Conservation (phyloP, 1,140 invertebrate genomes). For the Formica exsecta region DNA sequence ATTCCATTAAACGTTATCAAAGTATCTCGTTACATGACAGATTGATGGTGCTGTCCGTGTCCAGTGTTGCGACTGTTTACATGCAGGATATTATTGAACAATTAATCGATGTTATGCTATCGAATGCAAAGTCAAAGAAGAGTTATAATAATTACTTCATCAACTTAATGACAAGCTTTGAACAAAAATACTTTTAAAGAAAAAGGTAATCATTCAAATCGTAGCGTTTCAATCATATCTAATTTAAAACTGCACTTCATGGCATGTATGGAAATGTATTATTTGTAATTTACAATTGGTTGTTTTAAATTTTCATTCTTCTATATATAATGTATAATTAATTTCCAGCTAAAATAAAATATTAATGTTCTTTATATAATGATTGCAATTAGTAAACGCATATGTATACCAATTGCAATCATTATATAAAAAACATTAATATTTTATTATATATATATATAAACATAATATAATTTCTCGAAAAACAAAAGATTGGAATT, state of each 20-base stretch:
- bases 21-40: constrained; percentile 82
- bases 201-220: neutral
- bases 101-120: constrained; percentile 78
- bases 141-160: constrained; percentile 21
- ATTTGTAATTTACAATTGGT: neutral
- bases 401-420: too few relatives aligned
- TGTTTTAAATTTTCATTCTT: neutral
- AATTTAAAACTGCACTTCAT: neutral
- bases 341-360: neutral
- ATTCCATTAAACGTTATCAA: constrained; percentile 84
- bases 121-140: constrained; percentile 33
- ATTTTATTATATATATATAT: too few relatives aligned
- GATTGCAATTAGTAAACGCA: too few relatives aligned
- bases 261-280: neutral
- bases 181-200: neutral
- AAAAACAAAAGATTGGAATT: neutral
- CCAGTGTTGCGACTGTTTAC: constrained; percentile 71
- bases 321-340: neutral
- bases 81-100: constrained; percentile 70
- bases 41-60: constrained; percentile 60
- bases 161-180: neutral
- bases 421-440: too few relatives aligned
- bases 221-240: neutral
- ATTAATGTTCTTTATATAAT: neutral
- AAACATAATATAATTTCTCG: too few relatives aligned